phyloP scores from a whole-genome alignment of 2,113 vertebrate genomes.

The Mirza zaza region DNA sequence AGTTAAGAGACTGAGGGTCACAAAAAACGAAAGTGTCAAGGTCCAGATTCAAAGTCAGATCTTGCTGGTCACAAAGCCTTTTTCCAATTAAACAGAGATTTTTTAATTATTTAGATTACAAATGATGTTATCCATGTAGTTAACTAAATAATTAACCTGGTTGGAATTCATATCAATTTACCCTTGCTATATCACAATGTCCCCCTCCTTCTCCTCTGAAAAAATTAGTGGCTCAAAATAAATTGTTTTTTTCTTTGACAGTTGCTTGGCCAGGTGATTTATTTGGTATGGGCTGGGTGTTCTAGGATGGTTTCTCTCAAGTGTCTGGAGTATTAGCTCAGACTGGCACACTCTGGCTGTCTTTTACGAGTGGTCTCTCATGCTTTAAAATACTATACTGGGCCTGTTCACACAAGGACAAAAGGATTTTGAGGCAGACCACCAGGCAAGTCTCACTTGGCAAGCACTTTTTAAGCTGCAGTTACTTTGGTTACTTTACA shows the following conservation, averaged over 20 bases:
- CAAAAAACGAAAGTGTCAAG: background rate
- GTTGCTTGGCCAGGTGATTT: background rate
- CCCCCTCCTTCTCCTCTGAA: background rate
- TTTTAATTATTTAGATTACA: background rate
- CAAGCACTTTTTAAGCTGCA: background rate
- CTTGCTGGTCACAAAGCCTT: background rate
- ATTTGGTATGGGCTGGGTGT: background rate
- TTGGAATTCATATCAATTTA: background rate
- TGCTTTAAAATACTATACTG: background rate
- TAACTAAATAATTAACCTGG: background rate
- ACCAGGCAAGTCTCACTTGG: rapidly evolving
- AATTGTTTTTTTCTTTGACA: background rate
- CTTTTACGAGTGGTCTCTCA: background rate
- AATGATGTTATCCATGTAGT: background rate
- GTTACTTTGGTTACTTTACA: background rate
- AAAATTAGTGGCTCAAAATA: background rate
- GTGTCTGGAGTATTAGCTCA: background rate
- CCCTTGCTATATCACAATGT: background rate
- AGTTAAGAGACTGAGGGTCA: background rate
- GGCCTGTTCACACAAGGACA: background rate
- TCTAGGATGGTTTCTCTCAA: background rate
- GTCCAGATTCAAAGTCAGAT: background rate
- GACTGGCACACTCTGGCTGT: background rate
- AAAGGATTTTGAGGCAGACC: background rate
- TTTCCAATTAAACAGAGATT: background rate